phyloP scores from a whole-genome alignment of 2,888 invertebrate species.

The Trissonchulus sp. region DNA sequence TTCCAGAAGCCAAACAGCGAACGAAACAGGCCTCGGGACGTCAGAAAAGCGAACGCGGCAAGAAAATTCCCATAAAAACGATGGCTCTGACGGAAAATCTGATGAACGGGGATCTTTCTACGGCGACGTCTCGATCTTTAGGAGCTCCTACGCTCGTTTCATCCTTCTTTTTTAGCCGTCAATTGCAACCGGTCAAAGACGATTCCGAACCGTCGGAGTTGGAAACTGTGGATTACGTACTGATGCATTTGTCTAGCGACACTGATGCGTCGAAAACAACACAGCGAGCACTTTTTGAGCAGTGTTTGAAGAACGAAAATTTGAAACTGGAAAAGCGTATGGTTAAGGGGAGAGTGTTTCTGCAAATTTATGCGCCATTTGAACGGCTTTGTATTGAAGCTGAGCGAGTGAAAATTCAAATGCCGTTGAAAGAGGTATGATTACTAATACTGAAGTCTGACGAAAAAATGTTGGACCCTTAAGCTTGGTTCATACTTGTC shows the following conservation, averaged over 20 bases:
- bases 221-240: conserved; percentile 23
- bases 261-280: background rate
- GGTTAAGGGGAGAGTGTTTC: conserved; percentile 35
- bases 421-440: conserved; percentile 52
- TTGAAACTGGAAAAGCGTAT: conserved; percentile 44
- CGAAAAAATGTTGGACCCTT: too few relatives aligned
- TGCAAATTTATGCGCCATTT: conserved; percentile 51
- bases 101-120: too few relatives aligned
- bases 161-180: background rate
- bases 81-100: too few relatives aligned
- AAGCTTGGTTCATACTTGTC: too few relatives aligned
- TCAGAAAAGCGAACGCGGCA: too few relatives aligned
- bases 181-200: background rate
- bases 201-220: background rate
- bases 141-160: background rate
- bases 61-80: too few relatives aligned
- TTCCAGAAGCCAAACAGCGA: too few relatives aligned
- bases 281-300: conserved; percentile 43
- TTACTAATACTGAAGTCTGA: too few relatives aligned
- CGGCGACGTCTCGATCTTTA: background rate
- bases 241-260: background rate
- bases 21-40: too few relatives aligned
- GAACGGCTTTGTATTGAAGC: conserved; percentile 51
- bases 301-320: conserved; percentile 44
- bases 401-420: conserved; percentile 50